phyloP scores from a whole-genome alignment of 1,140 invertebrate species.

The Riptortus pedestris region DNA sequence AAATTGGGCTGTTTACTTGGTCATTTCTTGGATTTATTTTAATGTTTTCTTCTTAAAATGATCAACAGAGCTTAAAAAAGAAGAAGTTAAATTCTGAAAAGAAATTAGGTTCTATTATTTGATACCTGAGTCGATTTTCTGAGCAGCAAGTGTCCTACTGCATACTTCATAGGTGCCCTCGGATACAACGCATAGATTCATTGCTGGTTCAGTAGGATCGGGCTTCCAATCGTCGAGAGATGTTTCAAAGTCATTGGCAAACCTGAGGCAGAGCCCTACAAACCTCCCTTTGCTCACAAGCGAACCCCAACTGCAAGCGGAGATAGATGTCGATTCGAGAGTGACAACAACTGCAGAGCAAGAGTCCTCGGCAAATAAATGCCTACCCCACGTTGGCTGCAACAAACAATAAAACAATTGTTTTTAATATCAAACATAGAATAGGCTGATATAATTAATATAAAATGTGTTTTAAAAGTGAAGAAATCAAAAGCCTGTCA shows the following conservation, averaged over 20 bases:
- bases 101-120: too few species aligned
- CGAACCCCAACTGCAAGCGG: conserved; percentile 65
- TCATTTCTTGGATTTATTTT: too few species aligned
- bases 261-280: conserved; percentile 78
- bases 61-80: too few species aligned
- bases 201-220: conserved; percentile 60
- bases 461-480: not conserved
- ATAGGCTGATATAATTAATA: not conserved
- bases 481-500: not conserved
- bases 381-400: conserved; percentile 44
- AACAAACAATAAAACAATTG: conserved; percentile 16
- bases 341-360: conserved; percentile 88
- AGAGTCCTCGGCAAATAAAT: conserved; percentile 61
- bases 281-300: conserved; percentile 66
- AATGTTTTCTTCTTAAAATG: too few species aligned
- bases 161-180: conserved; percentile 96
- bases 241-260: conserved; percentile 93
- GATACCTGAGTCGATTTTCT: conserved; percentile 51
- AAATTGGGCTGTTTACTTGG: too few species aligned
- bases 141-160: conserved; percentile 75
- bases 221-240: conserved; percentile 96
- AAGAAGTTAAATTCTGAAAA: too few species aligned
- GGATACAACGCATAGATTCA: conserved; percentile 95
- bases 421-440: conserved; percentile 8
- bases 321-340: conserved; percentile 86